Conservation (phyloP, 2,113 vertebrate species). For the Nesoenas mayeri region DNA sequence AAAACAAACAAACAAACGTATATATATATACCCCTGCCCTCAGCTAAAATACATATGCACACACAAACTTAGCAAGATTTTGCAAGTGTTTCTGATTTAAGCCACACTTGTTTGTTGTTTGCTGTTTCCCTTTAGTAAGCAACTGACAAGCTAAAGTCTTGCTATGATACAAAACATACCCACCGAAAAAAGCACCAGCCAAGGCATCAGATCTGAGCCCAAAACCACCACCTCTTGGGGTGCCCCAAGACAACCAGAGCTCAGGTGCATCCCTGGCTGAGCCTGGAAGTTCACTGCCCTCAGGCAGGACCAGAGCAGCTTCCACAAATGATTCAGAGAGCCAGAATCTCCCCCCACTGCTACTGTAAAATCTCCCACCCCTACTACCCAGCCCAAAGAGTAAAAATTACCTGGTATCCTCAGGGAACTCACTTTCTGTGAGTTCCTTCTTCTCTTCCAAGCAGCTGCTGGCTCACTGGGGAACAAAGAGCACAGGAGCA, state of each 20-base stretch:
- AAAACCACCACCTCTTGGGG: not conserved
- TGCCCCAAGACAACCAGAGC: rapidly evolving
- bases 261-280: rapidly evolving
- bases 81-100: constrained; percentile 70
- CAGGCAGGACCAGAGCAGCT: not conserved
- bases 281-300: not conserved
- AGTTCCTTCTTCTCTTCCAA: not conserved
- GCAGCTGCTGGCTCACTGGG: not conserved
- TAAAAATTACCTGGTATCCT: not conserved
- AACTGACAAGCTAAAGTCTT: constrained; percentile 26
- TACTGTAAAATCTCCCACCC: rapidly evolving
- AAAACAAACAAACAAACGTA: not conserved
- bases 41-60: constrained; percentile 43
- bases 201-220: not conserved
- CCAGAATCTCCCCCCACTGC: not conserved
- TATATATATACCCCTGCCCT: not conserved
- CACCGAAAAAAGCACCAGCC: not conserved
- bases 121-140: constrained; percentile 1
- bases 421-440: not conserved
- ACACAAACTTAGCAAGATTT: constrained; percentile 20
- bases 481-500: not conserved
- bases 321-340: rapidly evolving
- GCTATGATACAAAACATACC: constrained; percentile 2
- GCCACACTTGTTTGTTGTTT: constrained; percentile 61
- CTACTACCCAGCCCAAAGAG: not conserved